Evolutionary conservation across 2,113 vertebrate genomes (phyloP).

Genomic region (Neomonachus schauinslandi): DNA sequence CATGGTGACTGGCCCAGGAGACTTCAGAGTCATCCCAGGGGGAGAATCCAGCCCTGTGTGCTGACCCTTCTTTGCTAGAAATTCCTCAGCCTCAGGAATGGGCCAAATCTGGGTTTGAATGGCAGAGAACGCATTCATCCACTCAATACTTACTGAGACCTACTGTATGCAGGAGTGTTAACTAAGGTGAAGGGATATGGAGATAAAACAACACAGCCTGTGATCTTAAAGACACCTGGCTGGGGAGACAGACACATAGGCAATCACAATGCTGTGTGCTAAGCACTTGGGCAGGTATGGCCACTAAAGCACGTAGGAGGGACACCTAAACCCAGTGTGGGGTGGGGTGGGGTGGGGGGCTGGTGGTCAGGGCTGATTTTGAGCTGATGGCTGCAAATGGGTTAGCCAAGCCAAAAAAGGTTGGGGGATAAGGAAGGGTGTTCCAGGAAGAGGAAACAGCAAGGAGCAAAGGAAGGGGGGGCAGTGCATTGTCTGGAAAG

Average conservation of each 20-base stretch:
- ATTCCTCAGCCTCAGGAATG: not conserved
- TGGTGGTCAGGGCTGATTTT: not conserved
- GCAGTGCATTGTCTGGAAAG: not conserved
- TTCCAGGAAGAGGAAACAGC: not conserved
- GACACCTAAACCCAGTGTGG: rapidly evolving
- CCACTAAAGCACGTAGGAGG: not conserved
- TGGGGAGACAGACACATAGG: not conserved
- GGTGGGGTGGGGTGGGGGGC: no score
- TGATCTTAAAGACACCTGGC: not conserved
- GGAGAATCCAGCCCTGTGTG: not conserved
- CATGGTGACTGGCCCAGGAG: not conserved
- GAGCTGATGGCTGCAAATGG: not conserved
- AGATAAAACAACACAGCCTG: not conserved
- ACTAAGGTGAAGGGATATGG: not conserved
- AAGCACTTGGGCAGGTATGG: not conserved
- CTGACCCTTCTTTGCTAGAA: not conserved
- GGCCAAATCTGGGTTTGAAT: not conserved
- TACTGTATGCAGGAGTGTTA: not conserved
- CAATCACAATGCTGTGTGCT: no score
- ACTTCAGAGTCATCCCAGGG: not conserved
- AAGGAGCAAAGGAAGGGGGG: not conserved
- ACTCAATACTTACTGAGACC: not conserved
- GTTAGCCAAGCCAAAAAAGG: not conserved
- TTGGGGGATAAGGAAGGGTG: not conserved
- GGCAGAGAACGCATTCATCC: not conserved